These are phyloP conservation scores for Pristionchus entomophagus DNA, from an alignment of 2,888 invertebrate genomes.

Conservation along the genomic window DNA sequence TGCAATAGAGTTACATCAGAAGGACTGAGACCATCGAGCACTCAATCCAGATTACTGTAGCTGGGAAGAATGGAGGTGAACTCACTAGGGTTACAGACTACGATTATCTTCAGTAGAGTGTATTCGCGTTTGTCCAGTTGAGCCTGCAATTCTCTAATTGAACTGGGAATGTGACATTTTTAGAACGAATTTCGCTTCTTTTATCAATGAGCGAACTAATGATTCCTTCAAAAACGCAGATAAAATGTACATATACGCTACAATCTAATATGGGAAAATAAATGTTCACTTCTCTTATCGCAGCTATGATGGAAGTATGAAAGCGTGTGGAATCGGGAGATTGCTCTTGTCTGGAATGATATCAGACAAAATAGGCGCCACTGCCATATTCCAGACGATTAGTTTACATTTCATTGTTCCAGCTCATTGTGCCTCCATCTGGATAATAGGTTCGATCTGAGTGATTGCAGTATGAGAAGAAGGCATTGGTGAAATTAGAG, in stretches of 20 bases:
- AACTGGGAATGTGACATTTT: background rate
- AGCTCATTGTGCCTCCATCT: background rate
- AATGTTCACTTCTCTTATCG: background rate
- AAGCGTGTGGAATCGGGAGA: background rate
- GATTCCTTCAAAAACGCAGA: no score
- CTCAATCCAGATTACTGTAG: background rate
- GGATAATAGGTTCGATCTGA: background rate
- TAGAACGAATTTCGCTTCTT: no score
- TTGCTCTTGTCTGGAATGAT: background rate
- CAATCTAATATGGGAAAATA: no score
- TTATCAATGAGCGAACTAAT: no score
- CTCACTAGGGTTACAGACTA: background rate
- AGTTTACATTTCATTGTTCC: background rate
- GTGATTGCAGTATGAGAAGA: background rate
- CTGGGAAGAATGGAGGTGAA: background rate
- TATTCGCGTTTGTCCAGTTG: background rate
- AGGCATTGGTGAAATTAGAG: background rate
- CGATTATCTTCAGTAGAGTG: background rate
- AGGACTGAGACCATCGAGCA: background rate
- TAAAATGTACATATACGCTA: no score
- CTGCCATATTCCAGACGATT: background rate
- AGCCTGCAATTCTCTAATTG: background rate
- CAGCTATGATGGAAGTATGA: background rate
- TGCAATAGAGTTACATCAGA: background rate
- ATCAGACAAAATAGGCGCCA: no score